A percentile compares a stretch with the other conserved stretches of the same genome.
Evolutionary conservation across 2,113 vertebrate species (phyloP).

Genomic region (Grammatotria lemairii): DNA sequence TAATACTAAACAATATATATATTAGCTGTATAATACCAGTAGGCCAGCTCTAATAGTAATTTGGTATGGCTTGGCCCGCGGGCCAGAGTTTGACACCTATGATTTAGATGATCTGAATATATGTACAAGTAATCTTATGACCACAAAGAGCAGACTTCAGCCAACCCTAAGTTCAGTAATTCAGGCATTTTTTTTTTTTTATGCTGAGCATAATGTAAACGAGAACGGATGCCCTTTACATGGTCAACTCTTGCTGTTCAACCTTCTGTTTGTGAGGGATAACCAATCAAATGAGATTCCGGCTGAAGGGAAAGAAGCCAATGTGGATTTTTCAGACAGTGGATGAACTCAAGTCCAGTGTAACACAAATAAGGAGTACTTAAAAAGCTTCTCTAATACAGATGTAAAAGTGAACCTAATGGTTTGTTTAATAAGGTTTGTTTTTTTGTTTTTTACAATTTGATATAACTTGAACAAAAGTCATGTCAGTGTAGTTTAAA

Average conservation of each 20-base stretch:
- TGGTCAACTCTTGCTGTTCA: not conserved
- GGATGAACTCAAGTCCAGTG: not conserved
- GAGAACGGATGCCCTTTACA: not conserved
- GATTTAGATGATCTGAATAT: not conserved
- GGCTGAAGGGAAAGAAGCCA: not conserved
- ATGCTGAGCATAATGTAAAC: not conserved
- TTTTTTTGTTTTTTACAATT: not conserved
- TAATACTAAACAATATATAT: too few species aligned
- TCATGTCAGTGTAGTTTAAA: not conserved
- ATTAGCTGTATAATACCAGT: too few species aligned
- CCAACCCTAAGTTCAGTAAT: not conserved
- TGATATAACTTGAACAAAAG: not conserved
- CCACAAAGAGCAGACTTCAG: not conserved
- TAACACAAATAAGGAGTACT: not conserved
- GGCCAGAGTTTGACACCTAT: too few species aligned
- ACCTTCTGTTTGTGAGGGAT: not conserved
- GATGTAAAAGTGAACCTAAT: not conserved
- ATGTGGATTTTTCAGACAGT: not conserved
- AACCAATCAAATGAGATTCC: not conserved
- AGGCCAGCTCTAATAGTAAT: too few species aligned
- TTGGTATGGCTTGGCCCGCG: too few species aligned
- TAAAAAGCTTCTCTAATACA: not conserved
- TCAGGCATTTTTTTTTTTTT: not conserved
- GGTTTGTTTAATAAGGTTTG: not conserved
- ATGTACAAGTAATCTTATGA: not conserved